These are phyloP conservation scores for Neogale vison DNA, from an alignment of 2,113 vertebrate genomes.

Conservation along the genomic window DNA sequence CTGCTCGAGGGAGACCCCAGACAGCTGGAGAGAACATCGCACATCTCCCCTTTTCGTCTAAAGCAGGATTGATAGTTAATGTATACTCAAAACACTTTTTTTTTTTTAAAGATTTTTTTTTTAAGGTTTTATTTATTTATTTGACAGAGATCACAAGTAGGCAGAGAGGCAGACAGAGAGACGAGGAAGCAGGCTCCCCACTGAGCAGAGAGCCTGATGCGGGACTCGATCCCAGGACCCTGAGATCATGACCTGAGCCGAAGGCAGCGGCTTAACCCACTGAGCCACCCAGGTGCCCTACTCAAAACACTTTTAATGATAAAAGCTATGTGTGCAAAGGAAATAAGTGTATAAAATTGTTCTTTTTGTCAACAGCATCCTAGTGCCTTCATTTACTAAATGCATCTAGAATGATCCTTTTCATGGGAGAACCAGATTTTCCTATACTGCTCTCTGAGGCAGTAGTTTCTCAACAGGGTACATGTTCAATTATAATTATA, in stretches of 20 bases:
- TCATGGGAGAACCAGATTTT: not conserved
- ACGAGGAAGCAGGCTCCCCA: too few species aligned
- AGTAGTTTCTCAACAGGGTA: not conserved
- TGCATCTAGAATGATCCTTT: not conserved
- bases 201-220: too few species aligned
- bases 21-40: fast-evolving
- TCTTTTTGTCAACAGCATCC: not conserved
- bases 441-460: not conserved
- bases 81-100: not conserved
- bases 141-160: too few species aligned
- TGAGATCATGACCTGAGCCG: too few species aligned
- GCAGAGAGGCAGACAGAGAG: too few species aligned
- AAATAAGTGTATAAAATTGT: not conserved
- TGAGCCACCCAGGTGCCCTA: too few species aligned
- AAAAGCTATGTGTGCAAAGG: not conserved
- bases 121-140: too few species aligned
- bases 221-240: too few species aligned
- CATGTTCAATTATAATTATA: not conserved
- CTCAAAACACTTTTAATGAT: not conserved
- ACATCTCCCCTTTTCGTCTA: not conserved
- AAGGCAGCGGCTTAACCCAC: too few species aligned
- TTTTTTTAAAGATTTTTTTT: too few species aligned
- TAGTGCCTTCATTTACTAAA: not conserved
- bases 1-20: too few species aligned
- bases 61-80: not conserved